Conservation (phyloP, 2,797 vertebrate genomes). For the Gymnocypris eckloni region DNA sequence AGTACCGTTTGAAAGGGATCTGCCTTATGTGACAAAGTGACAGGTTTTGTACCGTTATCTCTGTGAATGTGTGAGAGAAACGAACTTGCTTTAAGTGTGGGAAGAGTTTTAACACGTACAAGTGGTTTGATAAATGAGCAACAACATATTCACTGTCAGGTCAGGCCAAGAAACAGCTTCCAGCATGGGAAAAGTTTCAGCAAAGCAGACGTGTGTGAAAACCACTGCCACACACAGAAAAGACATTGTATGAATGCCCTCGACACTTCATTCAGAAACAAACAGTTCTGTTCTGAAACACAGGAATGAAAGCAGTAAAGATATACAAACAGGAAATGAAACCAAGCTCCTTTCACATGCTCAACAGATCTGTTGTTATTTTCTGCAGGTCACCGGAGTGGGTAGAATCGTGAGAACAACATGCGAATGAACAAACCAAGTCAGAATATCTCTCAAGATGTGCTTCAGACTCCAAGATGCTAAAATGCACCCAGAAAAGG, state of each 20-base stretch:
- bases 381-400: too few relatives aligned
- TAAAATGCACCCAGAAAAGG: too few relatives aligned
- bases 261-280: background rate
- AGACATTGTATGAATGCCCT: background rate
- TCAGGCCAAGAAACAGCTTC: background rate
- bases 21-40: background rate
- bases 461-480: too few relatives aligned
- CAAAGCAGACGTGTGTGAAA: background rate
- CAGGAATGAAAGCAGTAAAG: background rate
- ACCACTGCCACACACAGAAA: background rate
- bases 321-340: background rate
- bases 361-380: too few relatives aligned
- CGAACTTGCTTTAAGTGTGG: background rate
- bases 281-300: background rate
- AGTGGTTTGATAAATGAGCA: background rate
- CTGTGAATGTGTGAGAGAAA: background rate
- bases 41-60: background rate
- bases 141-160: background rate
- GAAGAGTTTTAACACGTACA: background rate
- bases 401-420: too few relatives aligned
- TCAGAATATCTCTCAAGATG: background rate
- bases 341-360: too few relatives aligned
- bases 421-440: background rate
- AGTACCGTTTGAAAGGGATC: background rate
- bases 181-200: background rate